Base-by-base conservation (phyloP, 2,888 invertebrate species). In the Pristionchus exspectatus region DNA sequence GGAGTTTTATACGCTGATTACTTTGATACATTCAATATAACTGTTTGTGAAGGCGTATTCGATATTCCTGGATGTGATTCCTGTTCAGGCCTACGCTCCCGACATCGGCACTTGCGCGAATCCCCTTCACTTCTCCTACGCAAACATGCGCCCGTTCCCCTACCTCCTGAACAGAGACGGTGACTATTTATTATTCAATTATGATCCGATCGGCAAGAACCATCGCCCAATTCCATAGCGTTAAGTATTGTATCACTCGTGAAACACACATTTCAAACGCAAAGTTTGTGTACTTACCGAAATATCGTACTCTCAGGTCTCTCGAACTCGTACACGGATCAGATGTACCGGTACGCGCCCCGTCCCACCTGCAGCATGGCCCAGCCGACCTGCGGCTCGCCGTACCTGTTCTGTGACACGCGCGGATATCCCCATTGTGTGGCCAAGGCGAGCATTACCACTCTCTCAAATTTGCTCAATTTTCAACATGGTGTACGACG, bases 261-360 rank as follows among this genome's bases (percentile, higher is more conserved):
- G 44, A 50, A 50, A 50, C 38, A 5, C 38, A 38, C n/a, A n/a
- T n/a, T n/a, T n/a, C n/a, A n/a, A n/a, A n/a, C n/a, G n/a, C n/a
- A n/a, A n/a, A n/a, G n/a, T n/a, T n/a, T n/a, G n/a, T n/a, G n/a
- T n/a, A n/a, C n/a, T n/a, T n/a, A n/a, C n/a, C 7, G 14, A 54
- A 54, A 54, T 54, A 14, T 54, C 14, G 54, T 14, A 54, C 10
- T 54, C 54, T 10, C 81, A 93, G 93, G 94, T 12, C 92, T 94
- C n/a, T 94, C 94, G 83, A 94, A 94, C 90, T 91, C 93, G 30
- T 94, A 94, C 91, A 94, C 94, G 56, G 94, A 94, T 85, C 94
- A 94, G 87, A 93, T 94, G 93, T 94, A 95, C 91, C 92, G 94
- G 5, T 94, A 94, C 89, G 94, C 94, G n/a, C 94, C 94, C 21